Percentiles rank a stretch among this genome's conserved stretches.
Conservation (phyloP, 1,140 invertebrate species). For the Pogonomyrmex californicus region DNA sequence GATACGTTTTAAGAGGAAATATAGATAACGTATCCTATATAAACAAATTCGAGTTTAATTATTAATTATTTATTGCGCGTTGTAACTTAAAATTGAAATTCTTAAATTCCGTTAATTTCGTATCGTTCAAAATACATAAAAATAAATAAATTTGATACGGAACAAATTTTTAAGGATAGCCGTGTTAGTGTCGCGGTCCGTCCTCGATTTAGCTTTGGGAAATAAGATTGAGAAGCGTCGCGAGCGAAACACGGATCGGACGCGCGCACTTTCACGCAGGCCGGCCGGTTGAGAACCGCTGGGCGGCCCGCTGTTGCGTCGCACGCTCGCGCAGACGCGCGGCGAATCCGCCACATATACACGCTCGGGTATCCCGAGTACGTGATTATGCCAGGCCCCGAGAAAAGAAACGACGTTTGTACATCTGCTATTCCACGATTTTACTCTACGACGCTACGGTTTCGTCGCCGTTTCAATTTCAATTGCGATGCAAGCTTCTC, state of each 20-base stretch:
- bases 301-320: constrained; percentile 57
- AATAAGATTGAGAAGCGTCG: constrained; percentile 1
- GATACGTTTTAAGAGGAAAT: neutral
- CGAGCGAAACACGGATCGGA: neutral
- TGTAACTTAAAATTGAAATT: constrained; percentile 8
- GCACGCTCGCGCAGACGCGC: constrained; percentile 53
- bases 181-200: neutral
- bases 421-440: constrained; percentile 23
- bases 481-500: neutral
- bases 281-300: constrained; percentile 60
- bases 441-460: neutral
- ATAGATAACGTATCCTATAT: neutral
- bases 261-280: constrained; percentile 67
- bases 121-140: neutral
- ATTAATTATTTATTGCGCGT: neutral
- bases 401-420: constrained; percentile 52
- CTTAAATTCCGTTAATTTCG: neutral
- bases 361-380: neutral
- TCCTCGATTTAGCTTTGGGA: neutral
- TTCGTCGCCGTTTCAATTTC: neutral
- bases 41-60: neutral
- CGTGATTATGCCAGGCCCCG: constrained; percentile 35
- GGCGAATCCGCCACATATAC: constrained; percentile 8
- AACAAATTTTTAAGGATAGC: neutral
- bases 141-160: neutral